A percentile compares a stretch with the other conserved stretches of the same genome.
phyloP scores from a whole-genome alignment of 2,797 vertebrate genomes.

The Sternarchorhynchus goeldii region DNA sequence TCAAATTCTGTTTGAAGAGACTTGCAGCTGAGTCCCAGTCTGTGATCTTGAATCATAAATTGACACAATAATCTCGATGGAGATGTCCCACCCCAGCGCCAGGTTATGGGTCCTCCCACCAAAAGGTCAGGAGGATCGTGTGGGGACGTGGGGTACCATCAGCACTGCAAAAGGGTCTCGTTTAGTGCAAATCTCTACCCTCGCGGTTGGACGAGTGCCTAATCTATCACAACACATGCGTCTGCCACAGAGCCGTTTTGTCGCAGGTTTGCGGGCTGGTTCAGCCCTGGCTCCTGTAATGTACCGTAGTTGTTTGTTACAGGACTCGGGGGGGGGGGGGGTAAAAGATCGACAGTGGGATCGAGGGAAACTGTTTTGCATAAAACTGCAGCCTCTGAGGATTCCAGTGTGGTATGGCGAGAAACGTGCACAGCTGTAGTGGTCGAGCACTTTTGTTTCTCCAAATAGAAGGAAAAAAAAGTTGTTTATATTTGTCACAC shows the following conservation, averaged over 20 bases:
- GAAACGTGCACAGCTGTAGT: constrained; percentile 38
- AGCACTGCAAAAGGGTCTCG: constrained; percentile 27
- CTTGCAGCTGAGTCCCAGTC: constrained; percentile 6
- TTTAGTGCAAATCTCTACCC: constrained; percentile 44
- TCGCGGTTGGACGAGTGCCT: constrained; percentile 1
- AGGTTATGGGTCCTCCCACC: constrained; percentile 2
- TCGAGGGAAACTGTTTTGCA: background rate
- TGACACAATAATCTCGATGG: constrained; percentile 10
- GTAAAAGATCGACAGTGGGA: constrained; percentile 21
- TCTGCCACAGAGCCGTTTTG: constrained; percentile 27
- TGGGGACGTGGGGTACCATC: constrained; percentile 37
- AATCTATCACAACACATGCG: constrained; percentile 26
- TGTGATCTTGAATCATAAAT: constrained; percentile 36
- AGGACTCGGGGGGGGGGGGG: constrained; percentile 3
- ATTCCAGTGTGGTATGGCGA: constrained; percentile 35
- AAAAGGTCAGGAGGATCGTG: constrained; percentile 20
- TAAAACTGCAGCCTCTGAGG: constrained; percentile 3
- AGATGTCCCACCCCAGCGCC: background rate
- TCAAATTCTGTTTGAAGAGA: constrained; percentile 15
- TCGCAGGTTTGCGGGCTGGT: constrained; percentile 36
- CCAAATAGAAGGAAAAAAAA: constrained; percentile 44
- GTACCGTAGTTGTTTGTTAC: constrained; percentile 24
- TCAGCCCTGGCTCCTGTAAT: background rate
- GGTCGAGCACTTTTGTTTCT: background rate
- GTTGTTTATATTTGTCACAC: constrained; percentile 69